Evolutionary conservation across 35 echinoderm and acorn worm genomes (phyloP).

Genomic region (Ophioderma brevispina): DNA sequence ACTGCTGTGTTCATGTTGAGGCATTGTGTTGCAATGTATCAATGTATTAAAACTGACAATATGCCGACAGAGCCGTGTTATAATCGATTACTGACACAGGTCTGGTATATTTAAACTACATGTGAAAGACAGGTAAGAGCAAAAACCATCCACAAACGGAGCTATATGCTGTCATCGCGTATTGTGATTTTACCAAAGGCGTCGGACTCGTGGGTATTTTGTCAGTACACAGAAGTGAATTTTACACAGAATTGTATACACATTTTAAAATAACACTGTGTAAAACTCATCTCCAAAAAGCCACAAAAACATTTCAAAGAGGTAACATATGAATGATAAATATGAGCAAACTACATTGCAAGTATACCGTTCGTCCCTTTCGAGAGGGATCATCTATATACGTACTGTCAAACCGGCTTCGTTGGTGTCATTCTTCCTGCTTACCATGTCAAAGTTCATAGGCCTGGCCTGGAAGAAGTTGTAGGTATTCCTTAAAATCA

Average conservation of each 20-base stretch:
- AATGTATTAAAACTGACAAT: background rate
- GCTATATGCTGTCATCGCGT: too few species aligned
- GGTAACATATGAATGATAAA: background rate
- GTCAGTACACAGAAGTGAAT: too few species aligned
- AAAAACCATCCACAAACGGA: too few species aligned
- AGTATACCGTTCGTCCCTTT: background rate
- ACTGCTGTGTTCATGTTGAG: too few species aligned
- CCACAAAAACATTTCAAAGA: background rate
- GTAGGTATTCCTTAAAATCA: slow-evolving; percentile 1
- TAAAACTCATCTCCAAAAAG: background rate
- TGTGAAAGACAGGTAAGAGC: too few species aligned
- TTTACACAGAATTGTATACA: background rate
- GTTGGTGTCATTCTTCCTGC: background rate
- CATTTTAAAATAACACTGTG: background rate
- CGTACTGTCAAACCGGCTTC: background rate
- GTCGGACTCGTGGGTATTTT: too few species aligned
- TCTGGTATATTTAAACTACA: too few species aligned
- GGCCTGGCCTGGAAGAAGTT: background rate
- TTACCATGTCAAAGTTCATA: slow-evolving; percentile 4
- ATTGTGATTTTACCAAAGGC: too few species aligned
- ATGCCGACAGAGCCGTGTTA: too few species aligned
- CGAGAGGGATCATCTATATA: background rate
- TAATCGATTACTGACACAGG: too few species aligned
- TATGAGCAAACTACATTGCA: background rate
- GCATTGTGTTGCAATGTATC: background rate